These are phyloP conservation scores for Lutjanus campechanus DNA, from an alignment of 2,797 vertebrate species.

Conservation along the genomic window DNA sequence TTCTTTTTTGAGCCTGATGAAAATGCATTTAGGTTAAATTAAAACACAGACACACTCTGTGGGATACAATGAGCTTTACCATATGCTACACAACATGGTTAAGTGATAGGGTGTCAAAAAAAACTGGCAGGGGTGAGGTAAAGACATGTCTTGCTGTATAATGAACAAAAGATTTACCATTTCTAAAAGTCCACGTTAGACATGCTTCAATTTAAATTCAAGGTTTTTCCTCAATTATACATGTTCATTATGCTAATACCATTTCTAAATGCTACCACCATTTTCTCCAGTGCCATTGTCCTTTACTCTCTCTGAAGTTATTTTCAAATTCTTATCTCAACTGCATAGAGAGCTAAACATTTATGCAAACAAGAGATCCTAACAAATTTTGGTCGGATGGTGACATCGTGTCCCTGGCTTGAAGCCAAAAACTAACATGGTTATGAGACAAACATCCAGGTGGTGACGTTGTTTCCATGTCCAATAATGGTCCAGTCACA, in stretches of 20 bases:
- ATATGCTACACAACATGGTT: neutral
- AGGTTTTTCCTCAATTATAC: neutral
- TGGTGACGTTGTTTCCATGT: too few relatives aligned
- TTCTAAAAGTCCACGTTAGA: constrained; percentile 25
- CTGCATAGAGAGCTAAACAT: too few relatives aligned
- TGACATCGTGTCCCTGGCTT: too few relatives aligned
- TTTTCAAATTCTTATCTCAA: too few relatives aligned
- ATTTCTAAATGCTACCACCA: neutral
- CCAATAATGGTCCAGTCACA: too few relatives aligned
- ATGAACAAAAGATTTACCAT: neutral
- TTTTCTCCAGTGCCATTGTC: too few relatives aligned
- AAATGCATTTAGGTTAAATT: neutral
- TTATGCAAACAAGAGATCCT: too few relatives aligned
- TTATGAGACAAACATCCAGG: too few relatives aligned
- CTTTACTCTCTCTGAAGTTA: too few relatives aligned
- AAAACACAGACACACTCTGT: neutral
- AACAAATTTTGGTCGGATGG: too few relatives aligned
- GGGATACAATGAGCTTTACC: neutral
- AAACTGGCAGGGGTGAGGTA: neutral
- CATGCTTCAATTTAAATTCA: neutral
- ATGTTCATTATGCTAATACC: neutral
- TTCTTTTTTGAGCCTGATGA: neutral
- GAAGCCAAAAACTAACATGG: too few relatives aligned
- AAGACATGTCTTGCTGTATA: neutral
- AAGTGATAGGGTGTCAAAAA: neutral